Evolutionary conservation across 2,888 invertebrate genomes (phyloP), one percentile per base, ranked within the genome.

Genomic region (Dryobotodes eremita): DNA sequence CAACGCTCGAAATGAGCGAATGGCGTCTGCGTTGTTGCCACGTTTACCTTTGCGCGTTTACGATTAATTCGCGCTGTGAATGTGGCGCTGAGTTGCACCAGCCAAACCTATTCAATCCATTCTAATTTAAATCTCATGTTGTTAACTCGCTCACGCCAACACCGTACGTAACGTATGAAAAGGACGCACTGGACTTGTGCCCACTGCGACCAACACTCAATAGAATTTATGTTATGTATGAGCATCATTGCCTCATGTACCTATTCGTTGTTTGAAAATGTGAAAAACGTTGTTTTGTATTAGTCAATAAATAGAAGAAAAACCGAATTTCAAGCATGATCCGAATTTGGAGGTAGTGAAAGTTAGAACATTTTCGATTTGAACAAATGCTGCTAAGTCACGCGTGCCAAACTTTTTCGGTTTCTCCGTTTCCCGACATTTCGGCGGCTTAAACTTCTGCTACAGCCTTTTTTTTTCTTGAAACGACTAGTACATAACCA

Each of bases 31-130:
- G 79, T 82, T 90, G 91, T 92, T 92, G 92, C 93, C 92, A 92
- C 92, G 91, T 92, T 90, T 92, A 91, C 91, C 89, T 90, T 89
- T 88, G 88, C 88, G 88, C 88, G 89, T 89, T 89, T 91, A 89
- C 89, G 85, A 92, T 92, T 90, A 91, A 92, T 92, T 91, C 90
- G 89, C 91, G 89, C 88, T 89, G 89, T 90, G 90, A 91, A 90
- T 90, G 89, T 89, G 82, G 85, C 89, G 85, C 80, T 79, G 80
- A 86, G 84, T 86, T 88, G 88, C 87, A 88, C 83, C 84, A 82
- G 80, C 82, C 84, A 90, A 87, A 85, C 83, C 84, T 89, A 88
- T 85, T 86, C 87, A 88, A 87, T 86, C 83, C 86, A 89, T 87
- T 87, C 87, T 90, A 88, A 88, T 84, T 86, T 88, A 85, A 87